Percentiles rank a stretch among this genome's conserved stretches.
Evolutionary conservation across 2,113 vertebrate species (phyloP).

Genomic region (Hyla sarda): DNA sequence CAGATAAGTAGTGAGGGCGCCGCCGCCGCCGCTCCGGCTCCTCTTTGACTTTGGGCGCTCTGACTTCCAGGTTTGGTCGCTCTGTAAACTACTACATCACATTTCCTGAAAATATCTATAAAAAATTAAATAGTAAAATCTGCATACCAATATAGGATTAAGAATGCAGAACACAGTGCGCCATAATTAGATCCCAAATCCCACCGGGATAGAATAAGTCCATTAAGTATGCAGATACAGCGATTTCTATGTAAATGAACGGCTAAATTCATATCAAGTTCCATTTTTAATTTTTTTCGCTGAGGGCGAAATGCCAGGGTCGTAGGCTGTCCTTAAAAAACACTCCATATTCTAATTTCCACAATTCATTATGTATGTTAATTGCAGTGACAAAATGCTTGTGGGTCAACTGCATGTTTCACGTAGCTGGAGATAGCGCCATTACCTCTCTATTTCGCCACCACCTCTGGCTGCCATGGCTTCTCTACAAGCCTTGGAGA

Average conservation of each 20-base stretch:
- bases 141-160: conserved; percentile 54
- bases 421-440: neutral
- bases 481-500: neutral
- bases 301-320: conserved; percentile 59
- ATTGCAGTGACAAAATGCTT: conserved; percentile 57
- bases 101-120: conserved; percentile 53
- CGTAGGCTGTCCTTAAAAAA: conserved; percentile 59
- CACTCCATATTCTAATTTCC: conserved; percentile 60
- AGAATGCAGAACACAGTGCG: conserved; percentile 48
- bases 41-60: neutral
- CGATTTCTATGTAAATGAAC: conserved; percentile 60
- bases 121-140: conserved; percentile 54
- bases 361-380: conserved; percentile 57
- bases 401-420: conserved; percentile 54
- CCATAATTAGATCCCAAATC: conserved; percentile 58
- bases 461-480: conserved; percentile 1
- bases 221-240: conserved; percentile 59
- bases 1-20: no score
- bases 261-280: conserved; percentile 55
- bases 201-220: conserved; percentile 41
- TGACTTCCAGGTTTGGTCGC: neutral
- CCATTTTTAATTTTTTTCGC: conserved; percentile 40
- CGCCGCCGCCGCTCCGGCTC: no score
- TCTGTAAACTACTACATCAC: conserved; percentile 17
- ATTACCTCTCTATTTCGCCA: conserved; percentile 15